Evolutionary conservation across 1,140 invertebrate species (phyloP).

Genomic region (Atta colombica): DNA sequence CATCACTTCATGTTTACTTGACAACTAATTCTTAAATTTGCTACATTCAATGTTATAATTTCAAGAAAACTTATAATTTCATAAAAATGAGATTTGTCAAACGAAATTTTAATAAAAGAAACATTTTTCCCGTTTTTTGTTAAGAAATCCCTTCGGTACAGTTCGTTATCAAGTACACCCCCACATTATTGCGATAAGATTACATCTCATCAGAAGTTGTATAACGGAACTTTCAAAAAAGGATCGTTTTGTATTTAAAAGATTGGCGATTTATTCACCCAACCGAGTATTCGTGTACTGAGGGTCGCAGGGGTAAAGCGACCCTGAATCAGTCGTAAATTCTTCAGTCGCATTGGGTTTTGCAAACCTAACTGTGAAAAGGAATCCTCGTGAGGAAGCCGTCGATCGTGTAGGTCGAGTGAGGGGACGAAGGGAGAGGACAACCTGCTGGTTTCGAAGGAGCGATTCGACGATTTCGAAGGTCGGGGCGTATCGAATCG

Average conservation of each 20-base stretch:
- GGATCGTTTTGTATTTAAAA: conserved; percentile 52
- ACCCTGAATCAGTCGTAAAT: conserved; percentile 45
- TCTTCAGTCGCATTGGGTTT: conserved; percentile 28
- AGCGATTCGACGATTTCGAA: conserved; percentile 65
- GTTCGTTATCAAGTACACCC: neutral
- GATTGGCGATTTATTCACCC: conserved; percentile 48
- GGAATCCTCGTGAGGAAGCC: conserved; percentile 44
- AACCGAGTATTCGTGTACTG: neutral
- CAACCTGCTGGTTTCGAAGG: conserved; percentile 43
- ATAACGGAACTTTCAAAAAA: neutral
- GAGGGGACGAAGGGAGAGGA: neutral
- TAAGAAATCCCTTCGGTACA: neutral
- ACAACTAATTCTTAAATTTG: conserved; percentile 17
- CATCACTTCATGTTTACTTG: neutral
- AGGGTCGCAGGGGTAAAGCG: conserved; percentile 3
- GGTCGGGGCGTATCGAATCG: conserved; percentile 67
- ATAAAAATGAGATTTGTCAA: neutral
- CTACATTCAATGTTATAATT: neutral
- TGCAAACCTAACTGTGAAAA: conserved; percentile 53
- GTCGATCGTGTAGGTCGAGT: conserved; percentile 16
- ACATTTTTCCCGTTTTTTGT: neutral
- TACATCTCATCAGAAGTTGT: neutral
- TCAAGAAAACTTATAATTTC: neutral
- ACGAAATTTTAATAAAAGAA: neutral
- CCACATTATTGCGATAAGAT: conserved; percentile 13